Conservation (phyloP, 2,113 vertebrate species). For the Hippoglossus stenolepis region DNA sequence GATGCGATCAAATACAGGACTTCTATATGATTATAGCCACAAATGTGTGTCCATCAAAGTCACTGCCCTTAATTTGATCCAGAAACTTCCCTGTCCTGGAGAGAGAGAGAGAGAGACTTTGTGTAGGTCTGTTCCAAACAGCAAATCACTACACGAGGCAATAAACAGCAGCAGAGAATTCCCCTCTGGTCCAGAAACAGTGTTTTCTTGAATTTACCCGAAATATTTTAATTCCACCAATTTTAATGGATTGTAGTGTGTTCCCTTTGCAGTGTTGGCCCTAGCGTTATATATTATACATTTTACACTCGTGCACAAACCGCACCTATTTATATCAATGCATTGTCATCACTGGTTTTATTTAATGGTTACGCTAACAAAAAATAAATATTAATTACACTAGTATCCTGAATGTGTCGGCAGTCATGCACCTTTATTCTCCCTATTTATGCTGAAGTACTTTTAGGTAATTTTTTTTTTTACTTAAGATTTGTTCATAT, state of each 20-base stretch:
- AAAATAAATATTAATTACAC: no score
- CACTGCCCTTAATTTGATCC: conserved; percentile 30
- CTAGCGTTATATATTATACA: background rate
- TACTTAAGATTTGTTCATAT: background rate
- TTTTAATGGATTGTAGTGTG: background rate
- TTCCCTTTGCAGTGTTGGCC: background rate
- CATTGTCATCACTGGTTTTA: background rate
- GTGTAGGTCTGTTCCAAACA: background rate
- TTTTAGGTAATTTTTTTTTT: background rate
- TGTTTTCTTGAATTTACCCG: background rate
- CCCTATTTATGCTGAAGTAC: no score
- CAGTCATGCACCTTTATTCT: background rate
- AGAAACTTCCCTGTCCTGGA: conserved; percentile 3
- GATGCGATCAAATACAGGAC: background rate
- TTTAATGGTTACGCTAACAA: background rate
- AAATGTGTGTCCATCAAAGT: background rate
- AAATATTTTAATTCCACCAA: background rate
- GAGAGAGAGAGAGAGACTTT: background rate
- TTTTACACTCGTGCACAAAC: no score
- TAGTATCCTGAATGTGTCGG: background rate
- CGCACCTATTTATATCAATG: background rate
- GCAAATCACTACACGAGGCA: no score
- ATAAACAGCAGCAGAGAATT: background rate
- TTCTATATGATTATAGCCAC: background rate
- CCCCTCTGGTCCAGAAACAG: background rate